Evolutionary conservation across 2,797 vertebrate genomes (phyloP), one percentile per base, ranked within the genome.

Genomic region (Hybognathus amarus): DNA sequence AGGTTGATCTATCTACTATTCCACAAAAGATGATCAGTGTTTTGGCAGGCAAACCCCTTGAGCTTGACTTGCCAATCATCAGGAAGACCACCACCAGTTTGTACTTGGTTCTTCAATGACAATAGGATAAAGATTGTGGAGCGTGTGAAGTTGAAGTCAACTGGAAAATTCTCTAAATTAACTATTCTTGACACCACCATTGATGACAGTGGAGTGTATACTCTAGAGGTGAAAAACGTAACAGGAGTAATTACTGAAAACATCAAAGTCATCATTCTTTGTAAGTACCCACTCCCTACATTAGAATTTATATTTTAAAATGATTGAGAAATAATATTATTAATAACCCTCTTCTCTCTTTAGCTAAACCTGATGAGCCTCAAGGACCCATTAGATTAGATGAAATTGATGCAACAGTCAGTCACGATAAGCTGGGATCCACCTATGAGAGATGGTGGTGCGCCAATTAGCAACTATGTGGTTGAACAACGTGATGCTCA

Each of bases 401-500:
- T 88, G 97, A 99, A 87, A 85, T 99, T 82, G 98, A 99, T 86
- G 95, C 97, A 70, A 98, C 96, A 76, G n/a, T 96, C 95, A 10
- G 93, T 99, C 83, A 94, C 94, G 77, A 95, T 98, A 87, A 97
- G 97, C 91, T 99, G 98, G 98, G 94, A 97, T 86, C 95, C 96
- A 79, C 98, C 98, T 52, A 90, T 93, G 73, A 94, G 98, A 91
- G 97, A 98, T 47, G 98, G 98, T 3, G 98, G 98, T 10, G 97
- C 97, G 85, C 94, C 97, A 3, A 85, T 99, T 87, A 98, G 96
- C 38, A 97, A 97, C 20, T 99, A 99, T 11, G 93, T 94, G 68
- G 96, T 99, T 71, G 98, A 99, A 88, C 98, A 99, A 88, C 96
- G 98, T 10, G 97, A 99, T 80, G 98, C 98, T 79, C 98, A 99